Conservation (phyloP, 2,797 vertebrate genomes). For the Sparidentex hasta region DNA sequence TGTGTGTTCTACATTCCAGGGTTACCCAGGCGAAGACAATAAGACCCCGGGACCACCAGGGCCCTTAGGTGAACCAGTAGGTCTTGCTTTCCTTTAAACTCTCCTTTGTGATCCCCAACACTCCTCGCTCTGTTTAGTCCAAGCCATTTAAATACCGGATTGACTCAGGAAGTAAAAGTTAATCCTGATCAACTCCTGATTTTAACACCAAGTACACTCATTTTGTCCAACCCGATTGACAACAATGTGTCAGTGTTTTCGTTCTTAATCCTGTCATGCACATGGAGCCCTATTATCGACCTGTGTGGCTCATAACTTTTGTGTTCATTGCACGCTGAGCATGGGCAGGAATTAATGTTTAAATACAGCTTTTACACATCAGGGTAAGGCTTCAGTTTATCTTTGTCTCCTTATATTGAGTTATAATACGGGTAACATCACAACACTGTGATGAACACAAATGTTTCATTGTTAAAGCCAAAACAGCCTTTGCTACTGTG, state of each 20-base stretch:
- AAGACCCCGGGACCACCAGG: conserved; percentile 91
- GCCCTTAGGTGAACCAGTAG: conserved; percentile 99
- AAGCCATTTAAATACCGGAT: conserved; percentile 31
- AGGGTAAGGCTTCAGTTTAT: not conserved
- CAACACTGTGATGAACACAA: not conserved
- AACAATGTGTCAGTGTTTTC: conserved; percentile 33
- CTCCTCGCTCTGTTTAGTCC: conserved; percentile 33
- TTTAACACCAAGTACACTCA: not conserved
- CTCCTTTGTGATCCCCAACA: conserved; percentile 56
- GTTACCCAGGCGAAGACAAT: conserved; percentile 95
- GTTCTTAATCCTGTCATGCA: conserved; percentile 5
- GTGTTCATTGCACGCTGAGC: conserved; percentile 1
- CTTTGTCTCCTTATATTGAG: conserved; percentile 9
- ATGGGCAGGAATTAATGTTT: not conserved
- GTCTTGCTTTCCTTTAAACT: conserved; percentile 93
- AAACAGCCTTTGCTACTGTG: not conserved
- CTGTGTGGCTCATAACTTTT: conserved; percentile 21
- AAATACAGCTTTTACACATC: not conserved
- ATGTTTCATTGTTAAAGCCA: conserved; percentile 1
- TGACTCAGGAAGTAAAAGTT: conserved; percentile 31
- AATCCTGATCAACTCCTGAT: conserved; percentile 34
- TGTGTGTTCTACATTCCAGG: conserved; percentile 83
- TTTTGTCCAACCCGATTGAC: not conserved
- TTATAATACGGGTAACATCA: not conserved
- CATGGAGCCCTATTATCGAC: conserved; percentile 21